Percentiles rank a stretch among this genome's conserved stretches.
Conservation (phyloP, 2,888 invertebrate genomes). For the Amphipyra tragopoginis region DNA sequence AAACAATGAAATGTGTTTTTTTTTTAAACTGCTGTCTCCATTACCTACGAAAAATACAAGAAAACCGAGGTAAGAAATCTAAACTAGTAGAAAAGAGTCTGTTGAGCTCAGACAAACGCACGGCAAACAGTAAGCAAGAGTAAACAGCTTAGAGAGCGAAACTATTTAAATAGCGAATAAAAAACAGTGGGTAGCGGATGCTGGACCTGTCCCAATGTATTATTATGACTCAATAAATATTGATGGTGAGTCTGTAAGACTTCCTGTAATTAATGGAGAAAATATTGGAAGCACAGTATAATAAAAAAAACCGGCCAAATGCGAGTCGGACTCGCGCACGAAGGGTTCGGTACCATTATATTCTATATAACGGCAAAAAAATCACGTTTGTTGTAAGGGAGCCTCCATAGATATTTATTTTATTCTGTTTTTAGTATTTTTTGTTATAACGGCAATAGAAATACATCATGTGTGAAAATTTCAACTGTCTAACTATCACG, state of each 20-base stretch:
- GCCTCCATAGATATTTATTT: too few species aligned
- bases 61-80: slow-evolving; percentile 2
- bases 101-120: slow-evolving; percentile 13
- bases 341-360: too few species aligned
- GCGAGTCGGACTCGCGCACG: too few species aligned
- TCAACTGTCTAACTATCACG: too few species aligned
- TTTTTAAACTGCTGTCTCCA: slow-evolving; percentile 9
- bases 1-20: neutral
- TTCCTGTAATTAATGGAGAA: slow-evolving; percentile 4
- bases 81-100: neutral
- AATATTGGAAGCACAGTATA: neutral
- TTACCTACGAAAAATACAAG: slow-evolving; percentile 3
- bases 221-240: slow-evolving; percentile 10
- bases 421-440: too few species aligned
- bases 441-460: too few species aligned
- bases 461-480: too few species aligned
- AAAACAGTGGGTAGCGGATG: slow-evolving; percentile 4
- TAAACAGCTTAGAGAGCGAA: slow-evolving; percentile 13
- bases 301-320: too few species aligned
- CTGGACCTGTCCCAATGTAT: neutral
- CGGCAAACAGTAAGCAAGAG: too few species aligned
- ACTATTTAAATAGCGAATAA: slow-evolving; percentile 23
- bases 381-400: too few species aligned
- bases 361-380: too few species aligned
- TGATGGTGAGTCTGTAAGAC: neutral